Base-by-base conservation (phyloP, 2,797 vertebrate genomes). In the Enteromius afrohamiltoni region DNA sequence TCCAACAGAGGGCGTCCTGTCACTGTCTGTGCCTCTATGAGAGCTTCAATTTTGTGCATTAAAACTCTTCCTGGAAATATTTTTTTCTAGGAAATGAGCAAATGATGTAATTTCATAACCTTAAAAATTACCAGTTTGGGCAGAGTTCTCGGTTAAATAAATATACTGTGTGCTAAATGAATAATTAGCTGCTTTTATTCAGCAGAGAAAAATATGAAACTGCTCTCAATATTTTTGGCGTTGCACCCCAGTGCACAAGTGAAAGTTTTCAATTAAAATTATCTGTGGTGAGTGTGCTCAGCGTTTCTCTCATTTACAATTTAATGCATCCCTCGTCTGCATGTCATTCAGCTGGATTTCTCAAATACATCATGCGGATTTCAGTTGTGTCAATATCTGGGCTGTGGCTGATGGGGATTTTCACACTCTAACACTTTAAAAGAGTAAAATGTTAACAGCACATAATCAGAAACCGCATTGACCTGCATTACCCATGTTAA, bases 241-340 rank as follows among this genome's bases (percentile, higher is more conserved):
- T 88, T 86, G 88, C 85, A 71, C 84, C 85, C 88, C 89, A 90
- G 81, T 89, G 91, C 88, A 88, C 86, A 89, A 82, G 88, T 88
- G 85, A 90, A 90, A 91, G 86, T 83, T 91, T 91, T 85, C 90
- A 92, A 93, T 93, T 94, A 87, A 88, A 92, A 88, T 91, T 89
- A 92, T 91, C 86, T 45, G 77, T 76, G 34, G 53, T 80, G 88
- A 85, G 85, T 77, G 73, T 78, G 82, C 83, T 80, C 79, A 29
- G 53, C 49, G 45, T 83, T 82, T 67, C 71, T 80, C 80, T 71
- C 80, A 76, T 51, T 85, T 79, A 84, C 81, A 83, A 85, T 91
- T 91, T 90, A 88, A 90, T 93, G 90, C 90, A 90, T 91, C 88
- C 85, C 86, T 88, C 69, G 90, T 26, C 55, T 79, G 75, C 84